Conservation (phyloP, 1,140 invertebrate genomes). For the Rhyacophila brunnea region DNA sequence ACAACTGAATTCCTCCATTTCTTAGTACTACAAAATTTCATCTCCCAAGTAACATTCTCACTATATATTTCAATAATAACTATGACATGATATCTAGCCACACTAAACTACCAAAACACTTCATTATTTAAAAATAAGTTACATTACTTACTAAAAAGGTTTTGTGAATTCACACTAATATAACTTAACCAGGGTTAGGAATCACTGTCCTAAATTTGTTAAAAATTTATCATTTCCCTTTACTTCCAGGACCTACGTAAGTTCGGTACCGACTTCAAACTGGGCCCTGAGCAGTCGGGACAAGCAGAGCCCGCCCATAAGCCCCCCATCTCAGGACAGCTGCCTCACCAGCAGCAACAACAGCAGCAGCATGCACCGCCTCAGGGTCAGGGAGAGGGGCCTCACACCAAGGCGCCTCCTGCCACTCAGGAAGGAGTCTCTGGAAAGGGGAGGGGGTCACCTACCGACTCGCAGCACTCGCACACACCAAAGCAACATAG, state of each 20-base stretch:
- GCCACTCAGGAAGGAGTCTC: conserved; percentile 41
- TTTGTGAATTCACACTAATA: too few relatives aligned
- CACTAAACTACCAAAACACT: too few relatives aligned
- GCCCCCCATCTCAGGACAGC: conserved; percentile 22
- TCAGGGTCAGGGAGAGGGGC: conserved; percentile 36
- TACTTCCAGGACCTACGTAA: conserved; percentile 49
- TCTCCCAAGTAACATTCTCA: too few relatives aligned
- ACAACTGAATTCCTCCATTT: too few relatives aligned
- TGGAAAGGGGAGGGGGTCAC: conserved; percentile 4
- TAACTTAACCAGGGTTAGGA: too few relatives aligned
- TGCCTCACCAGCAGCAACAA: conserved; percentile 38
- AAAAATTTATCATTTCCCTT: background rate
- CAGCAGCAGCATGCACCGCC: conserved; percentile 38
- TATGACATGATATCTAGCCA: too few relatives aligned
- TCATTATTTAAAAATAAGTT: too few relatives aligned
- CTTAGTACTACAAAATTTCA: too few relatives aligned
- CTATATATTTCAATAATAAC: too few relatives aligned
- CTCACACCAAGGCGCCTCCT: conserved; percentile 29
- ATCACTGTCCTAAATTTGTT: background rate
- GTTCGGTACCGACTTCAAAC: conserved; percentile 57
- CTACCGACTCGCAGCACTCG: conserved; percentile 38
- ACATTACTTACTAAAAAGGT: too few relatives aligned
- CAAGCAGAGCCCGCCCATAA: background rate
- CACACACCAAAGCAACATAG: conserved; percentile 38
- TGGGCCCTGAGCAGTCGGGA: conserved; percentile 31